Percentiles rank a stretch among this genome's conserved stretches.
phyloP scores from a whole-genome alignment of 1,140 invertebrate genomes.

The Homalodisca vitripennis region DNA sequence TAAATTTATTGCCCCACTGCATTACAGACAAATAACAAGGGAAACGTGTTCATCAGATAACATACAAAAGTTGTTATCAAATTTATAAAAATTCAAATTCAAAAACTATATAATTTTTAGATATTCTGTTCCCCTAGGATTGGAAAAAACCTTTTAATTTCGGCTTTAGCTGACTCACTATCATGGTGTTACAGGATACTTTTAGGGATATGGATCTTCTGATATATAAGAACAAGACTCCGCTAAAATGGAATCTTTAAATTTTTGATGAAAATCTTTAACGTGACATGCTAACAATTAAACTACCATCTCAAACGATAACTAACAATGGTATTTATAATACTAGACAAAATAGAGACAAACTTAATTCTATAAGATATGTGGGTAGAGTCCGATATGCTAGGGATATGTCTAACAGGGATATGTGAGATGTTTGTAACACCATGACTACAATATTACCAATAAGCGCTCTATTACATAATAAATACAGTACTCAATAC shows the following conservation, averaged over 20 bases:
- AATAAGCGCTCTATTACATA: too few species aligned
- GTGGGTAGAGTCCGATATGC: too few species aligned
- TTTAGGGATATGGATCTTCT: constrained; percentile 5
- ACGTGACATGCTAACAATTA: neutral
- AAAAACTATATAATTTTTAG: constrained; percentile 10
- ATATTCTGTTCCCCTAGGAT: constrained; percentile 2
- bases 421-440: too few species aligned
- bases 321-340: constrained; percentile 1
- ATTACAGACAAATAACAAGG: constrained; percentile 2
- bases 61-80: constrained; percentile 12
- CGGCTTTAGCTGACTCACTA: constrained; percentile 5
- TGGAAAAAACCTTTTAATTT: neutral
- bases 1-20: constrained; percentile 22
- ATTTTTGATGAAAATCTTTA: neutral
- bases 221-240: neutral
- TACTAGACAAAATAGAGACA: neutral
- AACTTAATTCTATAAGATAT: constrained; percentile 4
- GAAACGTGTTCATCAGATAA: neutral
- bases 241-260: neutral
- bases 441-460: constrained; percentile 7
- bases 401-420: too few species aligned
- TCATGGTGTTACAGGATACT: constrained; percentile 7
- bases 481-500: neutral
- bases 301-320: constrained; percentile 4
- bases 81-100: constrained; percentile 11